These are phyloP conservation scores for Ceramica pisi DNA, from an alignment of 2,888 invertebrate species.

Conservation along the genomic window DNA sequence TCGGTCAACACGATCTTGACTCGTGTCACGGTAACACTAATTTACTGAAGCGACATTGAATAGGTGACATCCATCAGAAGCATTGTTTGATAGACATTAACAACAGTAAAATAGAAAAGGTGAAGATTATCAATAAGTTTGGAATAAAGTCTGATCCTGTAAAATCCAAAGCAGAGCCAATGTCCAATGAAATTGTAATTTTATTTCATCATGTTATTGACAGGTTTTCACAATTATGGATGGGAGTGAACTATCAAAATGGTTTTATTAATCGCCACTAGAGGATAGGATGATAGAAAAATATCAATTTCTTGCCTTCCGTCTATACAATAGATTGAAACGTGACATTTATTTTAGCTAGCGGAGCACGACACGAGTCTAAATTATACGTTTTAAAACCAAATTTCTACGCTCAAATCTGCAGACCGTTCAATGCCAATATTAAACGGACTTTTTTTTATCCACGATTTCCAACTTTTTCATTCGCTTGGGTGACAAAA, in stretches of 20 bases:
- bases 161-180: constrained; percentile 13
- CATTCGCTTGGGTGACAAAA: constrained; percentile 86
- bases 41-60: constrained; percentile 36
- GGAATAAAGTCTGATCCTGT: constrained; percentile 15
- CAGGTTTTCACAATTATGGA: constrained; percentile 51
- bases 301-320: constrained; percentile 69
- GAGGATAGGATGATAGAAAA: constrained; percentile 62
- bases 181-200: constrained; percentile 24
- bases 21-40: constrained; percentile 43
- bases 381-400: constrained; percentile 77
- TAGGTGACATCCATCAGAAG: constrained; percentile 2
- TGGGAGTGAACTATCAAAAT: constrained; percentile 64
- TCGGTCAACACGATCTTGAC: constrained; percentile 37
- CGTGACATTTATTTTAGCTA: constrained; percentile 77
- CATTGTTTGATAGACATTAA: constrained; percentile 14
- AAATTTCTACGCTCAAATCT: constrained; percentile 85
- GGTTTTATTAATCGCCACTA: constrained; percentile 55
- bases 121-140: constrained; percentile 9
- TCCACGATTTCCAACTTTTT: constrained; percentile 89
- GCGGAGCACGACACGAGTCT: constrained; percentile 70
- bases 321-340: constrained; percentile 64
- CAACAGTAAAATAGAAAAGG: not conserved
- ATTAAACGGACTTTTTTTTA: constrained; percentile 86
- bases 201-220: constrained; percentile 29
- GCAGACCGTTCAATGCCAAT: constrained; percentile 86